A percentile compares a stretch with the other conserved stretches of the same genome.
phyloP scores from a whole-genome alignment of 1,140 invertebrate species.

The Diprion similis region DNA sequence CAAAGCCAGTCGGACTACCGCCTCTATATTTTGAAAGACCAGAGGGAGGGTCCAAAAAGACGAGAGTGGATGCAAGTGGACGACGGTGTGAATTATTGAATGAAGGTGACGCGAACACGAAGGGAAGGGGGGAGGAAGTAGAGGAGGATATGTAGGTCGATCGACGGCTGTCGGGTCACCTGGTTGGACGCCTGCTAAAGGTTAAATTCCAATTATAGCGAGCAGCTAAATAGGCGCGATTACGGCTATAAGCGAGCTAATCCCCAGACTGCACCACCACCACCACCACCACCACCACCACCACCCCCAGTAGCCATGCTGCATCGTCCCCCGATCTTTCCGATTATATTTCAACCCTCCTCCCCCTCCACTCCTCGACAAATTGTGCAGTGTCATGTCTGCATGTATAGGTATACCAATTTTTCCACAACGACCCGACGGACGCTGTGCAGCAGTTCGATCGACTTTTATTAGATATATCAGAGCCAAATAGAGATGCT shows the following conservation, averaged over 20 bases:
- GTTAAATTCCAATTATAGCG: conserved; percentile 51
- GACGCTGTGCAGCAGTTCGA: too few species aligned
- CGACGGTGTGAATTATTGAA: not conserved
- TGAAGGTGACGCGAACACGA: not conserved
- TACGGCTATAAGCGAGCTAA: not conserved
- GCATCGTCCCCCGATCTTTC: too few species aligned
- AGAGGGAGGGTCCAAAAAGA: too few species aligned
- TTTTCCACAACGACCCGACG: too few species aligned
- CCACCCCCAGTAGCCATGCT: too few species aligned
- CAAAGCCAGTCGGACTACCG: not conserved
- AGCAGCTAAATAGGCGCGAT: conserved; percentile 14
- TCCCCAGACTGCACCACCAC: not conserved
- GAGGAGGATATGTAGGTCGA: conserved; percentile 35
- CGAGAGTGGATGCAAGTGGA: too few species aligned
- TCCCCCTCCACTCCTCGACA: too few species aligned
- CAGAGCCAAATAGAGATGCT: too few species aligned
- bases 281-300: not conserved
- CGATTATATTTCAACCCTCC: too few species aligned
- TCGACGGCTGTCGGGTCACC: conserved; percentile 30
- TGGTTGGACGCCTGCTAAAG: conserved; percentile 36
- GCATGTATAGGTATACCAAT: too few species aligned
- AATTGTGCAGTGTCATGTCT: too few species aligned
- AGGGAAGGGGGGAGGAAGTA: conserved; percentile 15
- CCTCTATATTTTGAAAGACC: not conserved
- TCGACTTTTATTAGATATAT: too few species aligned